phyloP scores from a whole-genome alignment of 1,140 invertebrate genomes.

The Luehdorfia chinensis region DNA sequence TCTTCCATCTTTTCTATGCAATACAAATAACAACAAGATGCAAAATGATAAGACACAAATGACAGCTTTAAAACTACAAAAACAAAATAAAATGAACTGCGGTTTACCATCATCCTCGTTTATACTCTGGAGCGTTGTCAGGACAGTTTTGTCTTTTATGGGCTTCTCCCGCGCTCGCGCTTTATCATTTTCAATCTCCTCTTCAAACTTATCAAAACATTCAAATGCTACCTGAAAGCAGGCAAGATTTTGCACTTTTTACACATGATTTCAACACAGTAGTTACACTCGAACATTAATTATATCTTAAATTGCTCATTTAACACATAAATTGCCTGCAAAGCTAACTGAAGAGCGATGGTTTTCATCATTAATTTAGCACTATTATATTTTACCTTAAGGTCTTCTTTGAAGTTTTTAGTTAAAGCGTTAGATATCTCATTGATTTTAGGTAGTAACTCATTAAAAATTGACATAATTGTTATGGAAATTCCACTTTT shows the following conservation, averaged over 20 bases:
- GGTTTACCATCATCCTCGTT: constrained; percentile 53
- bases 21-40: too few species aligned
- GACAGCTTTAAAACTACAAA: too few species aligned
- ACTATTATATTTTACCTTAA: constrained; percentile 49
- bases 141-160: constrained; percentile 44
- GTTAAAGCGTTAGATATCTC: constrained; percentile 45
- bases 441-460: constrained; percentile 54
- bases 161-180: constrained; percentile 37
- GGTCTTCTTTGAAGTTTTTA: constrained; percentile 50
- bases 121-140: constrained; percentile 55
- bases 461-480: constrained; percentile 69
- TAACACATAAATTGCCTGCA: too few species aligned
- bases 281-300: constrained; percentile 18
- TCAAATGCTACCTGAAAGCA: constrained; percentile 50
- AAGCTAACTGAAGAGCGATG: too few species aligned
- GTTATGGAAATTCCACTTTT: constrained; percentile 39
- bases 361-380: constrained; percentile 1
- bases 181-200: constrained; percentile 48
- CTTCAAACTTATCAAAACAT: constrained; percentile 55
- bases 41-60: too few species aligned
- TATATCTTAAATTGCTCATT: too few species aligned
- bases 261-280: constrained; percentile 7
- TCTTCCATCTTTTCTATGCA: too few species aligned
- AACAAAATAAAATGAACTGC: not conserved
- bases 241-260: constrained; percentile 18